Percentiles rank a stretch among this genome's conserved stretches.
Evolutionary conservation across 2,797 vertebrate species (phyloP).

Genomic region (Poeciliopsis presidionis): DNA sequence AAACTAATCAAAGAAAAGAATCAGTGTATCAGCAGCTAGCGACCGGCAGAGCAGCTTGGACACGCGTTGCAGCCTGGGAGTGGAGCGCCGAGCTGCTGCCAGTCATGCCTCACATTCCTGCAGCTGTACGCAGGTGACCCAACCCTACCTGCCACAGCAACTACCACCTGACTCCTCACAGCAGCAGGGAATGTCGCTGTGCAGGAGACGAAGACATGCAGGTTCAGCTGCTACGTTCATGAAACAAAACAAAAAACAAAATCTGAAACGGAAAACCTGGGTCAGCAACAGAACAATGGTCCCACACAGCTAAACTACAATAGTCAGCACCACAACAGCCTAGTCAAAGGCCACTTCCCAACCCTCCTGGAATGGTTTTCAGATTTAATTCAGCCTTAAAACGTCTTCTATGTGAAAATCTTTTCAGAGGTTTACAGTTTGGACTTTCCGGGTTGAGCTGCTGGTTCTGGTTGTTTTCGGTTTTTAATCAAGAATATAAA

Average conservation of each 20-base stretch:
- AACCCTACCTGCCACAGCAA: slow-evolving; percentile 28
- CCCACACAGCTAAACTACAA: neutral
- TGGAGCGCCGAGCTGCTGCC: neutral
- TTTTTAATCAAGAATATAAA: too few species aligned
- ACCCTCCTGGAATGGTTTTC: neutral
- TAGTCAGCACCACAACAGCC: neutral
- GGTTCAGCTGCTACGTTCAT: neutral
- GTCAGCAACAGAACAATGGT: neutral
- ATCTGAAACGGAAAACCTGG: neutral
- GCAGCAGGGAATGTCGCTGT: neutral
- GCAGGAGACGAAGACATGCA: neutral
- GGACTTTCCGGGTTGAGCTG: neutral
- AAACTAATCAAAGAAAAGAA: neutral
- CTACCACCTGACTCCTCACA: slow-evolving; percentile 3
- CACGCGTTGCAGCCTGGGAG: neutral
- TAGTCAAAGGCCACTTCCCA: neutral
- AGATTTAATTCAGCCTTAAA: neutral
- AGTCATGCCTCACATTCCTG: slow-evolving; percentile 56
- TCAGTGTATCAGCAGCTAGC: neutral
- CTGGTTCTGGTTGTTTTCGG: neutral
- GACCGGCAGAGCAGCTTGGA: neutral
- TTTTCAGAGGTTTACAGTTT: neutral
- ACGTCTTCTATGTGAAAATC: neutral
- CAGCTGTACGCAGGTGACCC: slow-evolving; percentile 32
- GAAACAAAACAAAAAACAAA: neutral